Percentiles rank a stretch among this genome's conserved stretches.
These are phyloP conservation scores for Rallus crepitans DNA, from an alignment of 2,797 vertebrate species.

Conservation along the genomic window DNA sequence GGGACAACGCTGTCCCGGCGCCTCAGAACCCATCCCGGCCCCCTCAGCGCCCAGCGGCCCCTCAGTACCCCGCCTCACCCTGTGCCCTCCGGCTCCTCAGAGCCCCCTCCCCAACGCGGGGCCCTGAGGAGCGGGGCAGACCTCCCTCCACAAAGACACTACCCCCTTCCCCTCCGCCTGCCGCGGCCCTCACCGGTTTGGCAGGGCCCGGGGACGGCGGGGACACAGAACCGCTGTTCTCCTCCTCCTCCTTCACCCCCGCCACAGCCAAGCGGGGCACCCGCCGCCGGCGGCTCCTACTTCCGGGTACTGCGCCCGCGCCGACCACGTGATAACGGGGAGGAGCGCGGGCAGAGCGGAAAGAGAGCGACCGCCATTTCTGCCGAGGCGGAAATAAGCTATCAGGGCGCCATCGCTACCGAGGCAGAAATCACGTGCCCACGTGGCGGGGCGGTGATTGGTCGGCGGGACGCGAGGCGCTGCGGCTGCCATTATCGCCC, in stretches of 20 bases:
- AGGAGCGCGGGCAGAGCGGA: accelerated
- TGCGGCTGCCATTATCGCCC: background rate
- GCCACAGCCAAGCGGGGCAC: background rate
- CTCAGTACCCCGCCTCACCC: background rate
- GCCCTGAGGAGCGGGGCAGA: background rate
- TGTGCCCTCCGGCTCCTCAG: background rate
- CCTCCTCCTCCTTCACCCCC: background rate
- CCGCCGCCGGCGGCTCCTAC: background rate
- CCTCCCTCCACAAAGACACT: background rate
- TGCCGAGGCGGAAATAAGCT: background rate
- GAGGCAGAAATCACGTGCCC: background rate
- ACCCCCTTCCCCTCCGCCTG: too few relatives aligned
- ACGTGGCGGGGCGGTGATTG: accelerated
- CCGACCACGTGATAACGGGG: background rate
- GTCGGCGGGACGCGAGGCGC: background rate
- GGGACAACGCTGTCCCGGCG: accelerated
- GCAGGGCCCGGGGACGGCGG: background rate
- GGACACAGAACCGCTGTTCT: too few relatives aligned
- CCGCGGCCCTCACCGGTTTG: background rate
- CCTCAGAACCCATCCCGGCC: background rate
- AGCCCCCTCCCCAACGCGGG: accelerated
- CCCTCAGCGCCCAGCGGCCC: background rate
- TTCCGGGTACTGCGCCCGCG: background rate
- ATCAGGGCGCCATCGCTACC: accelerated
- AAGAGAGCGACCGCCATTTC: accelerated